Conservation (phyloP, 2,797 vertebrate genomes). For the Brotula barbata region DNA sequence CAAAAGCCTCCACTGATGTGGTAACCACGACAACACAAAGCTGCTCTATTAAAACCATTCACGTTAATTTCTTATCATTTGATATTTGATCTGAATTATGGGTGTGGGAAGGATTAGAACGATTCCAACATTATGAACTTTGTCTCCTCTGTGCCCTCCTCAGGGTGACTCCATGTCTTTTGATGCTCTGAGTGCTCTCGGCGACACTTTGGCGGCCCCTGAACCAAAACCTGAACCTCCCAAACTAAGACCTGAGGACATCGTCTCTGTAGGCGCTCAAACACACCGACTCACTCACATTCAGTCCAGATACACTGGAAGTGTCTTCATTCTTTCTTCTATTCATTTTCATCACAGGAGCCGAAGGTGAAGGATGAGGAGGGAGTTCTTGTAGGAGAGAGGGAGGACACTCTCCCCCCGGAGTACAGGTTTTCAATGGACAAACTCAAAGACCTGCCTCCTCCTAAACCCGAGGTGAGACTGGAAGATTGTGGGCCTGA, state of each 20-base stretch:
- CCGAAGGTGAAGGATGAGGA: slow-evolving; percentile 35
- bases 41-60: no score
- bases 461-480: slow-evolving; percentile 70
- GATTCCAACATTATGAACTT: not conserved
- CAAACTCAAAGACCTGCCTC: slow-evolving; percentile 57
- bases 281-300: no score
- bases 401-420: slow-evolving; percentile 70
- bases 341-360: not conserved
- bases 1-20: no score
- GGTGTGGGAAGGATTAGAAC: no score
- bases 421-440: slow-evolving; percentile 71
- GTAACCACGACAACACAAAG: no score
- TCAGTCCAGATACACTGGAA: no score
- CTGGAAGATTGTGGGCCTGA: no score
- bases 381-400: slow-evolving; percentile 74
- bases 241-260: slow-evolving; percentile 71
- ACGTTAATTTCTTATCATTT: no score
- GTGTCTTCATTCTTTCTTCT: not conserved
- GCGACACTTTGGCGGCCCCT: slow-evolving; percentile 54
- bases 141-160: slow-evolving; percentile 4
- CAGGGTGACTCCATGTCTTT: slow-evolving; percentile 56
- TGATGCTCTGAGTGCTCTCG: slow-evolving; percentile 71
- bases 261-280: slow-evolving; percentile 66
- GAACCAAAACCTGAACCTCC: slow-evolving; percentile 64
- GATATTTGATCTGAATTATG: no score